Evolutionary conservation across 2,888 invertebrate species (phyloP), one percentile per base, ranked within the genome.

Genomic region (Crematogaster levior): DNA sequence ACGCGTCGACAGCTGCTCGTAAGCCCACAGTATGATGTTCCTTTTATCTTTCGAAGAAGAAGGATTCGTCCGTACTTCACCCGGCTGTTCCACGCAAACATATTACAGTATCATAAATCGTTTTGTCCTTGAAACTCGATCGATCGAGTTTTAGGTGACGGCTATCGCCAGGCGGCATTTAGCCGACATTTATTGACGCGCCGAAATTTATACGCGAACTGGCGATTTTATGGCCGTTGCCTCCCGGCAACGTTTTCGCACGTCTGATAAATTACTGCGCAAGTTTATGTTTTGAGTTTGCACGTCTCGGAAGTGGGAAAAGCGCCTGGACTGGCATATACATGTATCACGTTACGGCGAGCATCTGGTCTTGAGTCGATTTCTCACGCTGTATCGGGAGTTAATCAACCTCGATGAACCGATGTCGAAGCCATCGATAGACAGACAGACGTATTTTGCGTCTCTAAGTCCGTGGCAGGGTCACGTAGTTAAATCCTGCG

Each of bases 371-470:
- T 80, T 24, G 81, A 84, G 80, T 63, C 87, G 74, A 87, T 87
- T 87, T 87, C 87, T 87, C 87, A 87, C 83, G 88, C 84, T 87
- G 85, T 83, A 83, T 87, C 87, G 85, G 65, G 83, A 79, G 77
- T 79, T 79, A 79, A 79, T 79, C 77, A 79, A 79, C 77, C 77
- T 70, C 77, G 70, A 70, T 79, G 77, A 79, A 79, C 70, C 77
- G 68, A 43, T 70, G 77, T 79, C 77, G 77, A 79, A 79, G 70
- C 43, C 56, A 30, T 79, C 77, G 77, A 79, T 79, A 70, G 77
- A 70, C 77, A 43, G 77, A 79, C 77, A 56, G 53, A 68, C 43
- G 77, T 56, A 34, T 70, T 46, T 56, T 7, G n/a, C n/a, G 77
- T 56, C 34, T 68, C 70, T 43, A 70, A 79, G 77, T 40, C 68